These are phyloP conservation scores for Papilio glaucus DNA, from an alignment of 1,140 invertebrate species.

Conservation along the genomic window DNA sequence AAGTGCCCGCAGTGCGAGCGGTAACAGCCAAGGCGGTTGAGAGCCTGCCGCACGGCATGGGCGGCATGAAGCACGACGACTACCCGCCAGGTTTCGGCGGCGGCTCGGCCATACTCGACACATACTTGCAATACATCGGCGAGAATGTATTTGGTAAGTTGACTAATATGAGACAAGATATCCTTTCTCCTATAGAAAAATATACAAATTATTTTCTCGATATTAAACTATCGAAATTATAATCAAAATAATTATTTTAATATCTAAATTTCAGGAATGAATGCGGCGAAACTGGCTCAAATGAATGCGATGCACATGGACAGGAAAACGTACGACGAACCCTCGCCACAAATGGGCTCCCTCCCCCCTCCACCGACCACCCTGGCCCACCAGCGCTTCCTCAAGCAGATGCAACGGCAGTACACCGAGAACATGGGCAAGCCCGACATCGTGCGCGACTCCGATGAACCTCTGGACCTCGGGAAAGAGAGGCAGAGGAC, in stretches of 20 bases:
- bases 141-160: conserved; percentile 88
- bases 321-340: conserved; percentile 79
- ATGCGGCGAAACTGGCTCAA: conserved; percentile 88
- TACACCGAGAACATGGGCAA: conserved; percentile 75
- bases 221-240: not conserved
- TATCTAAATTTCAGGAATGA: conserved; percentile 78
- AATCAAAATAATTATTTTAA: not conserved
- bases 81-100: conserved; percentile 83
- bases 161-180: not conserved
- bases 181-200: not conserved
- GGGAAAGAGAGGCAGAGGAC: conserved; percentile 76
- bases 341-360: conserved; percentile 76
- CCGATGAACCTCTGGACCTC: conserved; percentile 77
- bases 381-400: conserved; percentile 83
- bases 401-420: conserved; percentile 86
- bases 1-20: conserved; percentile 84
- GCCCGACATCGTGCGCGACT: conserved; percentile 74
- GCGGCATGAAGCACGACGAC: conserved; percentile 72
- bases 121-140: conserved; percentile 92
- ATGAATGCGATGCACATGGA: conserved; percentile 88
- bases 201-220: too few species aligned
- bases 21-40: conserved; percentile 87
- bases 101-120: conserved; percentile 91
- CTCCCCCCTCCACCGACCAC: conserved; percentile 78
- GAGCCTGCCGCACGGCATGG: conserved; percentile 66